Conservation (phyloP, 2,888 invertebrate species). For the Agrotis clavis region DNA sequence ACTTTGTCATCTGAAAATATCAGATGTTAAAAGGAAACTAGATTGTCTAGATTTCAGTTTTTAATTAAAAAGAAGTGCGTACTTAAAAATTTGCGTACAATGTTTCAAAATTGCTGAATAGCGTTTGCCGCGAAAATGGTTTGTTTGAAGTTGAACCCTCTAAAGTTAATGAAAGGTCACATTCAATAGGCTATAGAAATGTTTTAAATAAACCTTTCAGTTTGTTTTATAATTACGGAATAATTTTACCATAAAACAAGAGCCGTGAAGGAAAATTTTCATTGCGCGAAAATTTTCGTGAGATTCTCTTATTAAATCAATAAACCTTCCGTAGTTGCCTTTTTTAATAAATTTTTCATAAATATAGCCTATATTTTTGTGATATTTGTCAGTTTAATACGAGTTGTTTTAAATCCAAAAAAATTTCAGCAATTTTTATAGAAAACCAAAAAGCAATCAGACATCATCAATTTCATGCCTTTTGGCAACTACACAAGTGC, state of each 20-base stretch:
- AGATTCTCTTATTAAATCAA: no score
- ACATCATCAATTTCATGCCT: no score
- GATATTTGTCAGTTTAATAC: no score
- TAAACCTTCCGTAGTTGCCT: no score
- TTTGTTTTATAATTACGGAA: conserved; percentile 9
- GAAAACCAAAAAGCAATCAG: no score
- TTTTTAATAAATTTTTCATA: no score
- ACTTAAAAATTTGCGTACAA: conserved; percentile 12
- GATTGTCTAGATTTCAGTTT: conserved; percentile 26
- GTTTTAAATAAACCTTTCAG: conserved; percentile 21
- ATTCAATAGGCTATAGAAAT: conserved; percentile 19
- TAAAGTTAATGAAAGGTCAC: conserved; percentile 50
- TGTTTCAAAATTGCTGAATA: conserved; percentile 11
- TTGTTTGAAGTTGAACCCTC: conserved; percentile 27
- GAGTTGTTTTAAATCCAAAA: neutral
- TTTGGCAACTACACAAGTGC: no score
- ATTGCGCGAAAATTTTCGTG: neutral
- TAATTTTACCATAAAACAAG: conserved; percentile 16
- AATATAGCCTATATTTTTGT: no score
- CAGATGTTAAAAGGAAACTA: conserved; percentile 19
- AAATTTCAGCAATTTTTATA: no score
- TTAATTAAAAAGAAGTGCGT: conserved; percentile 31
- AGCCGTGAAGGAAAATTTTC: neutral
- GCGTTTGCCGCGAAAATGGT: conserved; percentile 3
- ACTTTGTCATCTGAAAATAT: conserved; percentile 34